Evolutionary conservation across 2,797 vertebrate species (phyloP).

Genomic region (Rhinatrema bivittatum): DNA sequence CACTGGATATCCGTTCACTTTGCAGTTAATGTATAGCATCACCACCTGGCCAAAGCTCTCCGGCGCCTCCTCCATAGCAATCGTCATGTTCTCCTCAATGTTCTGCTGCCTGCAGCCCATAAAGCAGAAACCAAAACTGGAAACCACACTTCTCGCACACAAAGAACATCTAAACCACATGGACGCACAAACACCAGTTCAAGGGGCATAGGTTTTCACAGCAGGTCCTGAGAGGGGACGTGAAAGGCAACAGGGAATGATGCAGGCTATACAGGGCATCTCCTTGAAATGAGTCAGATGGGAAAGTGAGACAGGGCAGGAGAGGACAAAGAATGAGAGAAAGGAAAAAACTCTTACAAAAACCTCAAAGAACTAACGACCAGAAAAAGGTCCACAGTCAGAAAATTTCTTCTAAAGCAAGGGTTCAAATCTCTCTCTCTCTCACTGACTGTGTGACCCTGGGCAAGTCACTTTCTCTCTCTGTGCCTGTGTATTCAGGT

Average conservation of each 20-base stretch:
- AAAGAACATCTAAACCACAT: neutral
- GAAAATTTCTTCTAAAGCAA: neutral
- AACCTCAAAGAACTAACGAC: too few species aligned
- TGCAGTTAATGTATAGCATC: slow-evolving; percentile 99
- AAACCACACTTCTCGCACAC: neutral
- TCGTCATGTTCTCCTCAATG: slow-evolving; percentile 98
- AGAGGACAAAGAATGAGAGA: too few species aligned
- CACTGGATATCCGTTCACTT: slow-evolving; percentile 94
- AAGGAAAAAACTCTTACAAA: neutral
- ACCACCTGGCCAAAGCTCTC: slow-evolving; percentile 98
- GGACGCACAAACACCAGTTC: neutral
- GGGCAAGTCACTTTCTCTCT: neutral
- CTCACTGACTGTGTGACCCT: neutral
- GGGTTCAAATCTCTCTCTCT: neutral
- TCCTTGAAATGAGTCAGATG: too few species aligned
- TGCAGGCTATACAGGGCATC: too few species aligned
- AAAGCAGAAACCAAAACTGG: slow-evolving; percentile 8
- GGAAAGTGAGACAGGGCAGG: too few species aligned
- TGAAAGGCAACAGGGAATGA: too few species aligned
- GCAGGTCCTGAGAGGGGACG: too few species aligned
- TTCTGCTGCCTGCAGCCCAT: slow-evolving; percentile 82
- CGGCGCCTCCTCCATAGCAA: slow-evolving; percentile 97
- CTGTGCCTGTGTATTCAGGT: neutral
- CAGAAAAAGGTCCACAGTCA: too few species aligned
- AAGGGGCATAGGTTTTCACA: too few species aligned